phyloP scores from a whole-genome alignment of 2,797 vertebrate species.

The Pogonophryne albipinna region DNA sequence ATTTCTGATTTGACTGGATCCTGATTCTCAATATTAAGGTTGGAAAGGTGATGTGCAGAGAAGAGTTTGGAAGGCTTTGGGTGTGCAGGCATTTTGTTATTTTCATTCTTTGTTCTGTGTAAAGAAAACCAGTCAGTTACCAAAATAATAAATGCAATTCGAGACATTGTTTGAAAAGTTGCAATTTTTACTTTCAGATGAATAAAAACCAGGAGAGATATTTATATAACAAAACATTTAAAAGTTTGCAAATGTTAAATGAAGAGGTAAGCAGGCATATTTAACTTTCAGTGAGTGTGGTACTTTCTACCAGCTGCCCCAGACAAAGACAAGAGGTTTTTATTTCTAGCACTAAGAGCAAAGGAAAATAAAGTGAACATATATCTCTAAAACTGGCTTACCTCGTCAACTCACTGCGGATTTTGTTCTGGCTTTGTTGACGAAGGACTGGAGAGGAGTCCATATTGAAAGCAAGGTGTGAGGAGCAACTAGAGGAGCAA shows the following conservation, averaged over 20 bases:
- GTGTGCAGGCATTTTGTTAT: constrained; percentile 63
- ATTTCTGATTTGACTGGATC: constrained; percentile 64
- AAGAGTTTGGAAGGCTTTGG: constrained; percentile 56
- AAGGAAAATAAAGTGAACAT: neutral
- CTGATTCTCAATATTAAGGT: constrained; percentile 75
- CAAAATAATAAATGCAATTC: constrained; percentile 4
- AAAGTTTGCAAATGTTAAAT: neutral
- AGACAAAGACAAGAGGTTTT: neutral
- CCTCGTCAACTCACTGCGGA: constrained; percentile 64
- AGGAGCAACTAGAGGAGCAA: constrained; percentile 22
- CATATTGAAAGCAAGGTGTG: constrained; percentile 63
- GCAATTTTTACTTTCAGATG: neutral
- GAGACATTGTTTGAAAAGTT: neutral
- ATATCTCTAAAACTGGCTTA: constrained; percentile 18
- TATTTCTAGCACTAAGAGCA: neutral
- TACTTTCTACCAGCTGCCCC: neutral
- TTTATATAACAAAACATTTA: neutral
- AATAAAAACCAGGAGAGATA: too few relatives aligned
- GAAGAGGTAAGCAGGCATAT: neutral
- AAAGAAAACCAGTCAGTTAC: constrained; percentile 14
- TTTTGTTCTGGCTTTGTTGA: constrained; percentile 75
- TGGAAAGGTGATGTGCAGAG: constrained; percentile 34
- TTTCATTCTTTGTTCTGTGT: constrained; percentile 73
- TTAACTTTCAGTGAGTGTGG: neutral
- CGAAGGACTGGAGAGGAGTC: constrained; percentile 72